A percentile compares a stretch with the other conserved stretches of the same genome.
Evolutionary conservation across 2,888 invertebrate genomes (phyloP).

Genomic region (Mesorhabditis sp.): DNA sequence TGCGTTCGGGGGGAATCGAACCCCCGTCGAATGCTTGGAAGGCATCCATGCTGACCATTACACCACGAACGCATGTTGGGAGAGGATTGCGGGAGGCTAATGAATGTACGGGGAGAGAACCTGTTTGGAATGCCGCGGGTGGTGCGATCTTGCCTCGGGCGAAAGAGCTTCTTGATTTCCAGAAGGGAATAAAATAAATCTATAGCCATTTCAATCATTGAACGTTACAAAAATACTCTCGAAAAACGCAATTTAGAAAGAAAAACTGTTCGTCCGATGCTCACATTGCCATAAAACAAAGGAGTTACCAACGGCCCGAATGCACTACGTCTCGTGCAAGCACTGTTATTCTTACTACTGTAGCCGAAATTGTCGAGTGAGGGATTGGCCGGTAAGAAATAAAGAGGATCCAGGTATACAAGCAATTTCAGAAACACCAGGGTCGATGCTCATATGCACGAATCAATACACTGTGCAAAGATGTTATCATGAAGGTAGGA

Average conservation of each 20-base stretch:
- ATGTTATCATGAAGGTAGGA: conserved; percentile 61
- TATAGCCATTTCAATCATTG: no score
- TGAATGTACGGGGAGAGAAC: no score
- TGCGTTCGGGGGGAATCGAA: conserved; percentile 23
- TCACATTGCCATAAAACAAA: conserved; percentile 55
- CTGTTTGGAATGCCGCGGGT: no score
- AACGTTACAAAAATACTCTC: no score
- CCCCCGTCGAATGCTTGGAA: conserved; percentile 26
- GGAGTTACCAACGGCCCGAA: conserved; percentile 72
- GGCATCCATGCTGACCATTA: conserved; percentile 26
- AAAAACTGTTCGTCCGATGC: conserved; percentile 53
- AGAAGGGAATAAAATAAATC: no score
- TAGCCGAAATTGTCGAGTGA: conserved; percentile 62
- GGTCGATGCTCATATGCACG: conserved; percentile 84
- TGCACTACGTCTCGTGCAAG: conserved; percentile 81
- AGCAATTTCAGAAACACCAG: conserved; percentile 72
- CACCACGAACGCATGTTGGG: conserved; percentile 17
- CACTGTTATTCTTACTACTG: conserved; percentile 93
- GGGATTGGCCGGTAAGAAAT: conserved; percentile 5
- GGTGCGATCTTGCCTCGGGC: no score
- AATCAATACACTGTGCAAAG: conserved; percentile 81
- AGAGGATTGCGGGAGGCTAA: no score
- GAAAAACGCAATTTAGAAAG: no score
- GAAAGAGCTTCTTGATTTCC: no score
- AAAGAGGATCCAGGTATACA: neutral